Conservation (phyloP, 2,113 vertebrate species). For the Mus spicilegus region DNA sequence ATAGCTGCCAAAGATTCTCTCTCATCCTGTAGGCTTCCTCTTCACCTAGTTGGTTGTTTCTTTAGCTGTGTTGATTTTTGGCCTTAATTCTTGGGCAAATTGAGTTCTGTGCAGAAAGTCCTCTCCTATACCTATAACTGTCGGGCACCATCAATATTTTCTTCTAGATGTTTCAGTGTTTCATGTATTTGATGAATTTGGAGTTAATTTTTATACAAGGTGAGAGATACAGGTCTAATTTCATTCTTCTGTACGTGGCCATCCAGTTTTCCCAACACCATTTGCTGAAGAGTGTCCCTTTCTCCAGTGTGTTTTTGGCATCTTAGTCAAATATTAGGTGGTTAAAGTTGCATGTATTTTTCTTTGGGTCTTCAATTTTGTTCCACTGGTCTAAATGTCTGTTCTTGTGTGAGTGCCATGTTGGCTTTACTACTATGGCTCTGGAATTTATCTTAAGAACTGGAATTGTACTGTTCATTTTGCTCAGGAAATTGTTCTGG, state of each 20-base stretch:
- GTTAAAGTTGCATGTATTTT: background rate
- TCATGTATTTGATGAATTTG: background rate
- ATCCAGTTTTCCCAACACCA: background rate
- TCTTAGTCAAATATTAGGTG: background rate
- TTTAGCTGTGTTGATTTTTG: background rate
- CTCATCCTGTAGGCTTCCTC: background rate
- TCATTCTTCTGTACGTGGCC: background rate
- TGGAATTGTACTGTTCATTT: background rate
- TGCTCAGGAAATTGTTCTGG: background rate
- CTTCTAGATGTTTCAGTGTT: background rate
- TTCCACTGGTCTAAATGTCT: background rate
- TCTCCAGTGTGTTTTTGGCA: background rate
- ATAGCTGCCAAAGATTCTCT: background rate
- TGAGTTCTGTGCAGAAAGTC: background rate
- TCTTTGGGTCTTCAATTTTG: background rate
- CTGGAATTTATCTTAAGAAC: background rate
- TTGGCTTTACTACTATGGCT: background rate
- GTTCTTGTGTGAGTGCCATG: background rate
- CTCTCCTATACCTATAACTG: background rate
- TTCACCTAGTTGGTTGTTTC: background rate
- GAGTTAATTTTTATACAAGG: background rate
- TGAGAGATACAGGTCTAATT: background rate
- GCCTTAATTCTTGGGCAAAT: background rate
- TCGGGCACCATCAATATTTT: background rate
- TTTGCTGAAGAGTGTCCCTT: background rate